phyloP scores from a whole-genome alignment of 2,888 invertebrate genomes.

The Alsophila aescularia region DNA sequence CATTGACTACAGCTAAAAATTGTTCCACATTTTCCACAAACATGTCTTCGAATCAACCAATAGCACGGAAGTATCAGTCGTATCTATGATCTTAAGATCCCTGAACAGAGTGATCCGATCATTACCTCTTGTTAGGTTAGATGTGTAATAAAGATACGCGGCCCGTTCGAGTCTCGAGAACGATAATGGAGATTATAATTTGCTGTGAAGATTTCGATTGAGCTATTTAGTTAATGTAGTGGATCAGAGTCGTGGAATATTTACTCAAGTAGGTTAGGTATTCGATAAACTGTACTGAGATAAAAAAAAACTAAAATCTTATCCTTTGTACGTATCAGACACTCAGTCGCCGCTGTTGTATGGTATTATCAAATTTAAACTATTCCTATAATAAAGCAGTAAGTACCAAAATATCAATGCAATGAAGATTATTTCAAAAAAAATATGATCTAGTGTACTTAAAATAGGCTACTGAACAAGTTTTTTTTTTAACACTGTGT shows the following conservation, averaged over 20 bases:
- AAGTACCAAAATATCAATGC: no score
- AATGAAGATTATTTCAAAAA: no score
- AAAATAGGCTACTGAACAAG: no score
- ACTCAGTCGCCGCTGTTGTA: no score
- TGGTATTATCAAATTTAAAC: no score
- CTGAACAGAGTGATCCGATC: slow-evolving; percentile 24
- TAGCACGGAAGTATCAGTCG: slow-evolving; percentile 28
- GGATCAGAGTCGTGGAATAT: slow-evolving; percentile 3
- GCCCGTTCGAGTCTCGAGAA: slow-evolving; percentile 25
- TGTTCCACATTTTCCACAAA: background rate
- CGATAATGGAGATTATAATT: slow-evolving; percentile 29
- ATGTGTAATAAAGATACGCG: slow-evolving; percentile 43
- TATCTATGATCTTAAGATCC: slow-evolving; percentile 38
- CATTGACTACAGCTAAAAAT: slow-evolving; percentile 24
- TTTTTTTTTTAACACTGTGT: no score
- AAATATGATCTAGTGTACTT: no score
- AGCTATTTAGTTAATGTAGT: slow-evolving; percentile 25
- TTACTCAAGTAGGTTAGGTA: background rate
- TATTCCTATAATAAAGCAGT: no score
- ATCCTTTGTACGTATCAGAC: no score
- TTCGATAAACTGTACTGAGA: slow-evolving; percentile 1
- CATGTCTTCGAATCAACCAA: slow-evolving; percentile 1
- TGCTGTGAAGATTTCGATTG: slow-evolving; percentile 23
- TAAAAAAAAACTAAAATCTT: no score
- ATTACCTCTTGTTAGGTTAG: slow-evolving; percentile 40